Evolutionary conservation across 2,797 vertebrate species (phyloP), one percentile per base, ranked within the genome.

Genomic region (Phoebastria nigripes): DNA sequence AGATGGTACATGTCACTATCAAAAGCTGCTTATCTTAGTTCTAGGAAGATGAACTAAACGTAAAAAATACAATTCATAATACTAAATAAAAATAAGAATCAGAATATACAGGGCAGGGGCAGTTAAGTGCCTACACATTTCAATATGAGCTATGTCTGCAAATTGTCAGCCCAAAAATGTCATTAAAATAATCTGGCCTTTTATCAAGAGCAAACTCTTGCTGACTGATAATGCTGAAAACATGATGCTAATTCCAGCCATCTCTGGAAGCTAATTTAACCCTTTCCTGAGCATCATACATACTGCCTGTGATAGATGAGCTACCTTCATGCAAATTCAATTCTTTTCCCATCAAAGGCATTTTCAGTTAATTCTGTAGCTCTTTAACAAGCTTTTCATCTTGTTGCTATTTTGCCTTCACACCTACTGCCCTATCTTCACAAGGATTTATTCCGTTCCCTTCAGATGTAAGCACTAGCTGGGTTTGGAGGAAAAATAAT

Each of bases 231-330:
- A 51, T n/a, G 26, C 63, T 90, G 77, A 89, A 82, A 33, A 72
- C 26, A 39, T 8, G 37, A 39, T 80, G 73, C 55, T 79, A 86
- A 90, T 82, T 92, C 80, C 79, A 93, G 62, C 28, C 41, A 49
- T 35, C 59, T 80, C 91, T 39, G 69, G 42, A 89, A 93, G 73
- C 28, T 82, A 63, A 73, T 56, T 94, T 93, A 96, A 94, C 96
- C 61, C 72, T 65, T 94, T 89, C 29, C 52, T 78, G 46, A 77
- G 35, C 17, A 77, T 20, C 69, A 59, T 2, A 24, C 15, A 1
- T 10, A 14, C 39, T 37, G 49, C 49, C 62, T 44, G 21, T 79
- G 63, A 69, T 44, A 66, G 0, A 49, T 6, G 39, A 87, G 16
- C 44, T 56, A 22, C 31, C 21, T 67, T 81, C 22, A 61, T 7